Conservation (phyloP, 2,888 invertebrate species). For the Liodrosophila aerea region DNA sequence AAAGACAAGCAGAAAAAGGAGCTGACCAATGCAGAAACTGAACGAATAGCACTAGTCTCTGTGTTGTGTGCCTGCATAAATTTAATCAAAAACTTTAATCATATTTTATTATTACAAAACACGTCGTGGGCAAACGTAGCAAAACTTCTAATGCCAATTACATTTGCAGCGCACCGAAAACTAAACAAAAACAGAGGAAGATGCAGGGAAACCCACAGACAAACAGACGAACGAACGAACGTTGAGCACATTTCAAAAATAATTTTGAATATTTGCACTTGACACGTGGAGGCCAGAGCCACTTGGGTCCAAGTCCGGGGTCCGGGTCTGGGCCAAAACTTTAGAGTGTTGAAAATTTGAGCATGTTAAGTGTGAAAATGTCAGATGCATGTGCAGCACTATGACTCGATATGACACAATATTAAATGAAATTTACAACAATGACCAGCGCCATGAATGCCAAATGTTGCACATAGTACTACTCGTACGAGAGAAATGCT, state of each 20-base stretch:
- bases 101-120: conserved; percentile 78
- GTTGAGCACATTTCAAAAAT: conserved; percentile 71
- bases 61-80: conserved; percentile 68
- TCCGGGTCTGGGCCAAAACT: conserved; percentile 19
- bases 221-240: conserved; percentile 25
- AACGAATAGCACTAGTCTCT: conserved; percentile 15
- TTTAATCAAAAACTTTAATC: conserved; percentile 78
- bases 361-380: conserved; percentile 75
- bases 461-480: conserved; percentile 63
- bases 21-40: conserved; percentile 44
- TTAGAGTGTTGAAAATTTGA: conserved; percentile 53
- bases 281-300: conserved; percentile 61
- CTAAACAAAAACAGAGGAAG: conserved; percentile 60
- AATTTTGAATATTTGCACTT: conserved; percentile 76
- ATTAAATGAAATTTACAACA: conserved; percentile 65
- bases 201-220: background rate
- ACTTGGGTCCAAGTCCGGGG: conserved; percentile 8
- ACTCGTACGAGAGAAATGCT: conserved; percentile 41
- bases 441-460: conserved; percentile 50
- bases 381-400: conserved; percentile 64
- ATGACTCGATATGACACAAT: conserved; percentile 60
- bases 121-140: conserved; percentile 65
- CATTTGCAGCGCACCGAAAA: conserved; percentile 68
- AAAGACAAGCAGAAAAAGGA: conserved; percentile 32
- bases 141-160: conserved; percentile 75